Percentiles rank a stretch among this genome's conserved stretches.
phyloP scores from a whole-genome alignment of 2,888 invertebrate species.

The Zootermopsis nevadensis region DNA sequence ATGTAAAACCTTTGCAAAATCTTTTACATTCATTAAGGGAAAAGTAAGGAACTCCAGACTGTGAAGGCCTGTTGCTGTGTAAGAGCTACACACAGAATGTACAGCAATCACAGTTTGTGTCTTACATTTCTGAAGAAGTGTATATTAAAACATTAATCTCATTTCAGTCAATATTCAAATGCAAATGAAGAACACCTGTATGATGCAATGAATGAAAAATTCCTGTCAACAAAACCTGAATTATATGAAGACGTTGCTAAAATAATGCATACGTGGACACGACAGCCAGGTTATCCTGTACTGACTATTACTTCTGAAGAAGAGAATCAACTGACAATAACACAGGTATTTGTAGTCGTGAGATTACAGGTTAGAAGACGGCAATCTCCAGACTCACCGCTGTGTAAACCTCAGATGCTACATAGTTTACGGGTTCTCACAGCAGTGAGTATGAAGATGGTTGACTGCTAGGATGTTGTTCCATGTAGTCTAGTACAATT shows the following conservation, averaged over 20 bases:
- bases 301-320: conserved; percentile 58
- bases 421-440: no score
- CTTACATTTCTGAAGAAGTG: neutral
- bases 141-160: neutral
- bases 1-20: no score
- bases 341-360: neutral
- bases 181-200: conserved; percentile 23
- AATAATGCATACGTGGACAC: conserved; percentile 56
- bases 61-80: no score
- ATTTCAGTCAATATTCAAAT: neutral
- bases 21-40: no score
- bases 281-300: conserved; percentile 59
- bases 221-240: neutral
- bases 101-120: neutral
- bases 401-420: no score
- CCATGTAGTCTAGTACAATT: no score
- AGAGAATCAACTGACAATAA: neutral
- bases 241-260: conserved; percentile 14
- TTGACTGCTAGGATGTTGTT: no score
- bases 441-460: no score
- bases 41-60: no score
- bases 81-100: no score
- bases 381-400: no score
- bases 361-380: no score
- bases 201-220: neutral